phyloP scores from a whole-genome alignment of 2,113 vertebrate genomes.

The Clarias macrocephalus region DNA sequence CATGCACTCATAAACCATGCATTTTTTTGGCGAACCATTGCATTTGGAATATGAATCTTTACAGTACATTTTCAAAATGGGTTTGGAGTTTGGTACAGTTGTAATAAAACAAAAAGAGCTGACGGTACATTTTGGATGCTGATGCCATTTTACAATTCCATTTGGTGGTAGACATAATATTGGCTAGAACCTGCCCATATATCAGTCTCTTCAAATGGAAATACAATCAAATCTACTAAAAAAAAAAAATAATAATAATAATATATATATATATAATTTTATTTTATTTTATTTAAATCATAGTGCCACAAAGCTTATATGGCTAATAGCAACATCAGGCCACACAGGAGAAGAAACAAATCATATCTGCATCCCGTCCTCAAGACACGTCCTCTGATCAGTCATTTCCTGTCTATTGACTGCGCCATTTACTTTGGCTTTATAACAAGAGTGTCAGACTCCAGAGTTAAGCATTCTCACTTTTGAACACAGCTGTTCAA shows the following conservation, averaged over 20 bases:
- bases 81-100: constrained; percentile 53
- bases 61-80: constrained; percentile 59
- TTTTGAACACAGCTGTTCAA: background rate
- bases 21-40: constrained; percentile 68
- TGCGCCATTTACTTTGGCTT: constrained; percentile 45
- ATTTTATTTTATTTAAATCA: constrained; percentile 60
- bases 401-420: constrained; percentile 25
- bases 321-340: constrained; percentile 49
- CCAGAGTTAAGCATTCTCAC: background rate
- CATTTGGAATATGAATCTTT: constrained; percentile 66
- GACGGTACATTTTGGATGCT: constrained; percentile 54
- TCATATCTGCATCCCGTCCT: constrained; percentile 28
- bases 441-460: constrained; percentile 24
- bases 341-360: constrained; percentile 47
- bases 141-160: constrained; percentile 61
- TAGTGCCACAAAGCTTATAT: constrained; percentile 58
- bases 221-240: constrained; percentile 24
- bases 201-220: constrained; percentile 64
- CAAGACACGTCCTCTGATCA: constrained; percentile 30
- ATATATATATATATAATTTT: too few species aligned
- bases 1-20: constrained; percentile 79
- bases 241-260: too few species aligned
- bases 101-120: constrained; percentile 55
- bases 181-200: constrained; percentile 59
- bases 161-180: constrained; percentile 62